These are phyloP conservation scores for Xiphias gladius DNA, from an alignment of 2,113 vertebrate genomes.

Conservation along the genomic window DNA sequence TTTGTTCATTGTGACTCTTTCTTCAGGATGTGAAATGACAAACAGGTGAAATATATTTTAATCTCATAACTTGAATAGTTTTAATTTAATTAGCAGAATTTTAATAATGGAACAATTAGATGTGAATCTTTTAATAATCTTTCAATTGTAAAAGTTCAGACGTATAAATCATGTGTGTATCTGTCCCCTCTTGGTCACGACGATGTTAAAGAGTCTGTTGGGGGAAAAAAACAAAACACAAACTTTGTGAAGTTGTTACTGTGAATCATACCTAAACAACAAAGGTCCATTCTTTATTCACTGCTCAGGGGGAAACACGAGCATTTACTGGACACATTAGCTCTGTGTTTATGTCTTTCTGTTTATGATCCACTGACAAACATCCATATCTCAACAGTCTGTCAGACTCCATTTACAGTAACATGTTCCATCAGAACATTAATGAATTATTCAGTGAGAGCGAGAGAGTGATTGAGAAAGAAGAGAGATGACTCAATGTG, in stretches of 20 bases:
- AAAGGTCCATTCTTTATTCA: slow-evolving; percentile 28
- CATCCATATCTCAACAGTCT: slow-evolving; percentile 40
- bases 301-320: slow-evolving; percentile 34
- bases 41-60: neutral
- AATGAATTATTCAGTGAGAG: slow-evolving; percentile 69
- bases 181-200: neutral
- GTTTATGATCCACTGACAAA: slow-evolving; percentile 47
- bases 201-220: neutral
- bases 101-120: neutral
- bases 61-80: neutral
- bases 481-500: slow-evolving; percentile 45
- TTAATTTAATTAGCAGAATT: neutral
- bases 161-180: neutral
- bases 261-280: slow-evolving; percentile 41
- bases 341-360: slow-evolving; percentile 46
- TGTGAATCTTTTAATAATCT: neutral
- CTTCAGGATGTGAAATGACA: neutral
- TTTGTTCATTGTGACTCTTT: too few relatives aligned
- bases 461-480: slow-evolving; percentile 47
- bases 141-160: neutral
- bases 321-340: slow-evolving; percentile 40
- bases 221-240: neutral
- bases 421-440: slow-evolving; percentile 56
- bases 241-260: neutral
- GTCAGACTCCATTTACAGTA: slow-evolving; percentile 60